Conservation (phyloP, 2,113 vertebrate species). For the Vidua macroura region DNA sequence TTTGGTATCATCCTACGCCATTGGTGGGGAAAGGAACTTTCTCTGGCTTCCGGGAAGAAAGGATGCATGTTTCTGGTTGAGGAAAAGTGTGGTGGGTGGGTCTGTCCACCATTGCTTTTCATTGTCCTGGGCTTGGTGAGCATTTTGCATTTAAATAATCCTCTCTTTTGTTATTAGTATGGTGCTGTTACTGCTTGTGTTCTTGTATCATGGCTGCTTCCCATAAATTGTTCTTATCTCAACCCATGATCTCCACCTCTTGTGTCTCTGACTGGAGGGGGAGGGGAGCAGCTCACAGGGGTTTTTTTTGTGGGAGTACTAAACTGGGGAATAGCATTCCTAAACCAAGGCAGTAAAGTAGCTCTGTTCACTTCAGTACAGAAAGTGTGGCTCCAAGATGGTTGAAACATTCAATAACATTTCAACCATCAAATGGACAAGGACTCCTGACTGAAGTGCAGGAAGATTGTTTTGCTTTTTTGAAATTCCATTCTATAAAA, state of each 20-base stretch:
- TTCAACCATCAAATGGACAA: background rate
- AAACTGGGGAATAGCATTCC: background rate
- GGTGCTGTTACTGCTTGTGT: background rate
- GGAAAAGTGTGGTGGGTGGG: no score
- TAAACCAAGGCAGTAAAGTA: background rate
- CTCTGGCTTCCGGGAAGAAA: background rate
- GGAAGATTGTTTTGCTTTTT: background rate
- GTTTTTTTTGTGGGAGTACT: background rate
- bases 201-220: background rate
- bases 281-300: rapidly evolving
- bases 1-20: no score
- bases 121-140: background rate
- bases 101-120: background rate
- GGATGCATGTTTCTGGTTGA: background rate
- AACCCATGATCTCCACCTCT: background rate
- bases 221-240: background rate
- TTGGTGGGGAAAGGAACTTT: background rate
- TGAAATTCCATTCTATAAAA: background rate
- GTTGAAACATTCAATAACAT: background rate
- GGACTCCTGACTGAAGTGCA: background rate
- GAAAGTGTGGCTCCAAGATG: background rate
- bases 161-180: background rate
- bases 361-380: background rate
- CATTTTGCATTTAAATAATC: background rate
- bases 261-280: background rate